Evolutionary conservation across 2,888 invertebrate species (phyloP), one percentile per base, ranked within the genome.

Genomic region (Oxycera nigricornis): DNA sequence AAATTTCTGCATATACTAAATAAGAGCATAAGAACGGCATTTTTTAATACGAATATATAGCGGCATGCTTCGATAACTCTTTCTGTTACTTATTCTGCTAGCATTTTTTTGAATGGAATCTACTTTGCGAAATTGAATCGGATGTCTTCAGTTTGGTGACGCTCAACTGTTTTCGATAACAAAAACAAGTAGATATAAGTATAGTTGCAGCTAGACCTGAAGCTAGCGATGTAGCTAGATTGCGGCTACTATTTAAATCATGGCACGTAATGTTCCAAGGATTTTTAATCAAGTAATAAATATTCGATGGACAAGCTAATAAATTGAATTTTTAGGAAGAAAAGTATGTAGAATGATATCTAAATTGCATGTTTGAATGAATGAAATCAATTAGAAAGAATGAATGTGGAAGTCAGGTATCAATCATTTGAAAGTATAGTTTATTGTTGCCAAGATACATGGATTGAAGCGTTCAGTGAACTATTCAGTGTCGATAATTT

Each of bases 21-120:
- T 50, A n/a, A 50, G 7, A n/a, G 14, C 9, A 28, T 28, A 59
- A 59, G 30, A 59, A 59, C 59, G 59, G 59, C 26, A 59, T 22
- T n/a, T 55, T 55, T 55, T 46, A 3, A 7, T 46, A n/a, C 14
- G 6, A 46, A 9, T 20, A 4, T 22, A 59, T 59, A 14, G 59
- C 30, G 59, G 30, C 59, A 14, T 28, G 59, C 30, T 28, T 59
- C 52, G 17, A 55, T 55, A 24, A 22, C 52, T 55, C n/a, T n/a
- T n/a, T n/a, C 52, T 55, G 22, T 55, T 22, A 20, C 20, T 20
- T 14, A 59, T 59, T 59, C 28, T 59, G 28, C 28, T n/a, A 24
- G 7, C n/a, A 28, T 50, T 6, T 14, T 59, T 22, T 59, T 59
- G 22, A 59, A 59, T 59, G 59, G 17, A 59, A 59, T 59, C 59